Base-by-base conservation (phyloP, 2,113 vertebrate species). In the Semnopithecus entellus region DNA sequence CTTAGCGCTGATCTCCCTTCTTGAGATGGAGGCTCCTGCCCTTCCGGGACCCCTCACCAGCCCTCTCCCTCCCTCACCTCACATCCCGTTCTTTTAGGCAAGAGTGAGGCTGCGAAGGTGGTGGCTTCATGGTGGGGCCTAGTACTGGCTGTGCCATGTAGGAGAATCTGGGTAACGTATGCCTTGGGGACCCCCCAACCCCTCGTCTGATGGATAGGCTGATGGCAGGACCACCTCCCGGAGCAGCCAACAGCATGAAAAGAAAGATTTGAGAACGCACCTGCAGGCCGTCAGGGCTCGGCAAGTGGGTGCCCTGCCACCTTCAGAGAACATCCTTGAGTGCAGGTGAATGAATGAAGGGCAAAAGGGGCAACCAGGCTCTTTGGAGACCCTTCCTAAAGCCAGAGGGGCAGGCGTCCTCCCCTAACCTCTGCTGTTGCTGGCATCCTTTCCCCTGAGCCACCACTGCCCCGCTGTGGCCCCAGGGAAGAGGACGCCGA, bases 151-250 rank as follows among this genome's bases (percentile, higher is more conserved):
- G 87, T 16, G 6, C 78, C 30, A 35, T 27, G 14, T 27, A 35
- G 3, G 85, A 76, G n/a, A 59, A 45, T 35, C 59, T 30, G 43
- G 20, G 40, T 66, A 18, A 55, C 22, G 40, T 45, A 38, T 68
- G 35, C 70, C 32, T 40, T 20, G 0, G 70, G 8, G 16, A 76
- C 30, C n/a, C 30, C 30, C 48, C 38, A 9, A 16, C 1, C 4
- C 13, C 32, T 59, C 20, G 3, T 16, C 18, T 7, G 22, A 61
- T 32, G 84, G 68, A 22, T 38, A 50, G 55, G 35, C 14, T 38
- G 38, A 43, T 5, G 38, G 85, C 16, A 13, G 32, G 61, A 6
- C 61, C 12, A 9, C 13, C 35, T 23, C n/a, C 35, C 0, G 0
- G 55, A 76, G 16, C 20, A 23, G 32, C 61, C 5, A 22, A 8